Conservation (phyloP, 2,888 invertebrate species). For the Drosophila parthenogenetica region DNA sequence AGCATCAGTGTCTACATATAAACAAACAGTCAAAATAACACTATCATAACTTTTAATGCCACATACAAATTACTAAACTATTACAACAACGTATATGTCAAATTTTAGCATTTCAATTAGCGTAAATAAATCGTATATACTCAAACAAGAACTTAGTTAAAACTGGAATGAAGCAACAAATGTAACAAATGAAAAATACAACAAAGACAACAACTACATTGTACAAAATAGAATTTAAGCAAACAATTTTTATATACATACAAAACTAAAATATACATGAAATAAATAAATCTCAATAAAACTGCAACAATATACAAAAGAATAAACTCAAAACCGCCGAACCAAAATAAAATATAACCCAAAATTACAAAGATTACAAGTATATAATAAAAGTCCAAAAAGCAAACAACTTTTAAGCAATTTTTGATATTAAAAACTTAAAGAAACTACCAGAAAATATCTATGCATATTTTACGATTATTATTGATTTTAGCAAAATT, state of each 20-base stretch:
- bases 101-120: conserved; percentile 71
- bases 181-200: conserved; percentile 60
- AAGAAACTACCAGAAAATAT: conserved; percentile 28
- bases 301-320: conserved; percentile 15
- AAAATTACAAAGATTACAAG: conserved; percentile 32
- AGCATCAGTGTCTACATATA: conserved; percentile 65
- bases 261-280: conserved; percentile 20
- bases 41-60: conserved; percentile 52
- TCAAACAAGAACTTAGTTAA: conserved; percentile 25
- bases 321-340: conserved; percentile 58
- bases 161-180: conserved; percentile 60
- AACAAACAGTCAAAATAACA: conserved; percentile 44
- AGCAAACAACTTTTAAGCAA: conserved; percentile 47
- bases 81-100: conserved; percentile 63
- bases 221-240: conserved; percentile 80
- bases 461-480: conserved; percentile 63
- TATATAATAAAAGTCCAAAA: conserved; percentile 18
- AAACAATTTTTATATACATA: conserved; percentile 64
- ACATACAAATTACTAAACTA: conserved; percentile 43
- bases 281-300: conserved; percentile 53
- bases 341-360: conserved; percentile 33
- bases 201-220: conserved; percentile 80
- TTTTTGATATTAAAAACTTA: conserved; percentile 62
- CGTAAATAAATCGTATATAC: conserved; percentile 20
- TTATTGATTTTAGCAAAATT: conserved; percentile 75